Conservation (phyloP, 2,113 vertebrate species). For the Trinectes maculatus region DNA sequence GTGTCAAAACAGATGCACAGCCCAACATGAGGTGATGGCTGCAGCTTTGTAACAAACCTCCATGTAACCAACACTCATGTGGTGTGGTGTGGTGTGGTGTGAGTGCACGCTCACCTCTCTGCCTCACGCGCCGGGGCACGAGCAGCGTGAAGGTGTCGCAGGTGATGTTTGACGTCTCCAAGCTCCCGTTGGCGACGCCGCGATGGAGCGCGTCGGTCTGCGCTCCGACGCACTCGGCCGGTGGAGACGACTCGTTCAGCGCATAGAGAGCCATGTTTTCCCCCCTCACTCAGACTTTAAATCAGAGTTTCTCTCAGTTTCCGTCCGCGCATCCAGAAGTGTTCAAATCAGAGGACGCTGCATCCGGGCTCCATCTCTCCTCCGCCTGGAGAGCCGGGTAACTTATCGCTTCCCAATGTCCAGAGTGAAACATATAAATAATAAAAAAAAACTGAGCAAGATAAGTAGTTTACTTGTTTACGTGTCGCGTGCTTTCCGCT, state of each 20-base stretch:
- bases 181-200: constrained; percentile 57
- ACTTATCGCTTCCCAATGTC: constrained; percentile 2
- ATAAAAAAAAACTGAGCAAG: background rate
- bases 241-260: constrained; percentile 59
- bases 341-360: background rate
- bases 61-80: too few relatives aligned
- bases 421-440: background rate
- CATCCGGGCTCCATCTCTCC: constrained; percentile 26
- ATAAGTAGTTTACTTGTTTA: background rate
- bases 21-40: background rate
- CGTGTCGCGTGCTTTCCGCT: background rate
- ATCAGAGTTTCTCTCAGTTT: background rate
- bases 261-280: constrained; percentile 54
- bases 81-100: background rate
- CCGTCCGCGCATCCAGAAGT: background rate
- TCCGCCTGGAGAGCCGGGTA: background rate
- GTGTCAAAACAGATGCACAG: too few relatives aligned
- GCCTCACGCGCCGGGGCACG: constrained; percentile 37
- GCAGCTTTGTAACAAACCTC: too few relatives aligned
- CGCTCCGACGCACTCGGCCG: constrained; percentile 57
- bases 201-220: constrained; percentile 49
- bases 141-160: constrained; percentile 59
- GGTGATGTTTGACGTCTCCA: constrained; percentile 66
- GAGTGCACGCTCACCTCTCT: constrained; percentile 71
- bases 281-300: background rate